phyloP scores from a whole-genome alignment of 2,797 vertebrate genomes.

The Pipistrellus pipistrellus region DNA sequence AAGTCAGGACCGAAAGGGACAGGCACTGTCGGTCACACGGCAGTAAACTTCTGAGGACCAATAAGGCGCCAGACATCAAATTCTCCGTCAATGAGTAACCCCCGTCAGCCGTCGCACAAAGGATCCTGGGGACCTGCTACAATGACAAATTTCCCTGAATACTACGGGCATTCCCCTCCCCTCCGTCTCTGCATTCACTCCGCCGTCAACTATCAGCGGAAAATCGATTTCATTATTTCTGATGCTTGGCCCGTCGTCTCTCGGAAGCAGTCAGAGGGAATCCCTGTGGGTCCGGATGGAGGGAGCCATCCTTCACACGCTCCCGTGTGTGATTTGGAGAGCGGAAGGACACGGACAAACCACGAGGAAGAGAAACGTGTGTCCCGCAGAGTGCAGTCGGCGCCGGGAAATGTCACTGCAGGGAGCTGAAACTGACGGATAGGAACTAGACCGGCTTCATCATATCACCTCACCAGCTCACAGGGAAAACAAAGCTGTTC shows the following conservation, averaged over 20 bases:
- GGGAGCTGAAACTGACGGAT: slow-evolving; percentile 86
- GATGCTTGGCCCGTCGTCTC: slow-evolving; percentile 63
- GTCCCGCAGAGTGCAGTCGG: slow-evolving; percentile 83
- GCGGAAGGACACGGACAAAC: slow-evolving; percentile 76
- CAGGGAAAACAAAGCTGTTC: slow-evolving; percentile 75
- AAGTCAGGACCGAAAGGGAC: not conserved
- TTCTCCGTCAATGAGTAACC: slow-evolving; percentile 62
- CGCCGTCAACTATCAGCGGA: slow-evolving; percentile 64
- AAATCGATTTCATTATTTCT: slow-evolving; percentile 77
- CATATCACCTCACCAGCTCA: slow-evolving; percentile 73
- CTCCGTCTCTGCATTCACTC: slow-evolving; percentile 71
- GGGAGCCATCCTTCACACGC: slow-evolving; percentile 67
- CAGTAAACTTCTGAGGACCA: slow-evolving; percentile 51
- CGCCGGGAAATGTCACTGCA: slow-evolving; percentile 77
- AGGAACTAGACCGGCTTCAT: slow-evolving; percentile 82
- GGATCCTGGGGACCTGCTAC: slow-evolving; percentile 40
- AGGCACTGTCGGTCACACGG: not conserved
- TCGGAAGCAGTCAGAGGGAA: slow-evolving; percentile 62
- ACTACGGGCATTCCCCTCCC: slow-evolving; percentile 34
- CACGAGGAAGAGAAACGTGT: slow-evolving; percentile 79
- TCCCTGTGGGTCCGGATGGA: slow-evolving; percentile 55
- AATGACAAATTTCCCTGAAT: slow-evolving; percentile 70
- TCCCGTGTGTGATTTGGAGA: slow-evolving; percentile 78
- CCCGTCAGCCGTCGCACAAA: slow-evolving; percentile 65
- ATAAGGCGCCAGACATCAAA: slow-evolving; percentile 53